Base-by-base conservation (phyloP, 2,888 invertebrate species). In the Pegoplata infirma region DNA sequence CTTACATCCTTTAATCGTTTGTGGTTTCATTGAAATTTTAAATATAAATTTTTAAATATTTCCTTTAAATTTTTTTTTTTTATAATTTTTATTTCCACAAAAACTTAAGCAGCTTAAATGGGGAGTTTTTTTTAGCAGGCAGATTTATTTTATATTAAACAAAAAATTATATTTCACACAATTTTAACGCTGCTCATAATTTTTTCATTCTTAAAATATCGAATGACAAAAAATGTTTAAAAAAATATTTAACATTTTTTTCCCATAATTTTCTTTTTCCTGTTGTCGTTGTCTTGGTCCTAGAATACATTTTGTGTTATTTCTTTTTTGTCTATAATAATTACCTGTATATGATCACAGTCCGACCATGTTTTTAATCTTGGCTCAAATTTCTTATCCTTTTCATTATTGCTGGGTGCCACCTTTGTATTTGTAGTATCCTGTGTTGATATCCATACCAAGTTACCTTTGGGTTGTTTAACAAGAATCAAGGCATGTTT, bases 401-500 rank as follows among this genome's bases (percentile, higher is more conserved):
- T 92, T 80, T 91, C 91, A 80, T 92, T 89, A 69, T 84, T 86
- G 73, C 85, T 86, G 77, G 90, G 93, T 93, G 85, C 93, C 8
- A 94, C 92, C 80, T 89, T 89, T 23, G 84, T 81, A 80, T 93
- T 92, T 83, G 95, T 94, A 84, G 95, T 86, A 81, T 88, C 89
- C 89, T 94, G 94, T 85, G 95, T 95, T 84, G 95, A 92, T 84
- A 96, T 95, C 84, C 95, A 95, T 82, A 96, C 92, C 85, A 97
- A 91, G 89, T 96, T 96, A 53, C 96, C 96, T 87, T 95, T 95
- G 47, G 94, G 93, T 89, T 96, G 96, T 84, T 93, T 93, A 56
- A 97, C 95, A 80, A 94, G 93, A 87, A 97, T 96, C 85, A 97
- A 91, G 23, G 97, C 96, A 88, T 96, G 96, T 90, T 96, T 96